These are phyloP conservation scores for Odocoileus hemionus DNA, from an alignment of 2,113 vertebrate species.

Conservation along the genomic window DNA sequence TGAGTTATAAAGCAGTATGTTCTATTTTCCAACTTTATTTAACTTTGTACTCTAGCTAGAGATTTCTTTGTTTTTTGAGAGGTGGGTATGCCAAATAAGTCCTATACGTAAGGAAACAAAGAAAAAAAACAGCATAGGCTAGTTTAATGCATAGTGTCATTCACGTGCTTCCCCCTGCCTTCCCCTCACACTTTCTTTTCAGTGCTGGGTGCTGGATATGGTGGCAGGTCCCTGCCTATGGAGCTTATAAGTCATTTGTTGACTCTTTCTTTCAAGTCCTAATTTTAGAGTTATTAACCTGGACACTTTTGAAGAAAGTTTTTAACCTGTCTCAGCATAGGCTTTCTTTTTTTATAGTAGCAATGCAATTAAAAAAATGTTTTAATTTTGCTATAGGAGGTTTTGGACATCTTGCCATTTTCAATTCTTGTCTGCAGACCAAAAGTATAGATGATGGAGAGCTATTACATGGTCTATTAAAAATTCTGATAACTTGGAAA, in stretches of 20 bases:
- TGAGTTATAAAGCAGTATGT: not conserved
- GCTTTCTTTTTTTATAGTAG: not conserved
- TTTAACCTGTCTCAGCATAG: not conserved
- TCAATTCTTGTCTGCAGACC: constrained; percentile 89
- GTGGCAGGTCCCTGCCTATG: not conserved
- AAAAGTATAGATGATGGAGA: constrained; percentile 83
- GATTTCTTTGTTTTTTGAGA: not conserved
- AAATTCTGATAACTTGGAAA: constrained; percentile 91
- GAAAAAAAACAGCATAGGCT: not conserved
- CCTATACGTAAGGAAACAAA: not conserved
- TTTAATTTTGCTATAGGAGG: constrained; percentile 83
- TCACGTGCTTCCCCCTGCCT: not conserved
- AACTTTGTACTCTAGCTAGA: not conserved
- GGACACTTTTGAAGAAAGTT: not conserved
- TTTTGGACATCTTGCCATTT: constrained; percentile 89
- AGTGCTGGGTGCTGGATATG: not conserved
- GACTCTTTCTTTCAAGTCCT: not conserved
- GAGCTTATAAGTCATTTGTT: not conserved
- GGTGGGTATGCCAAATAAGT: not conserved
- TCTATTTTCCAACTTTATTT: not conserved
- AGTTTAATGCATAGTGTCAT: not conserved
- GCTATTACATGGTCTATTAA: constrained; percentile 85
- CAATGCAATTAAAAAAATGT: not conserved
- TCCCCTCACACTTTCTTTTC: not conserved
- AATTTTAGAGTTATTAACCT: not conserved